Evolutionary conservation across 1,140 invertebrate species (phyloP).

Genomic region (Helicorthomorpha holstii): DNA sequence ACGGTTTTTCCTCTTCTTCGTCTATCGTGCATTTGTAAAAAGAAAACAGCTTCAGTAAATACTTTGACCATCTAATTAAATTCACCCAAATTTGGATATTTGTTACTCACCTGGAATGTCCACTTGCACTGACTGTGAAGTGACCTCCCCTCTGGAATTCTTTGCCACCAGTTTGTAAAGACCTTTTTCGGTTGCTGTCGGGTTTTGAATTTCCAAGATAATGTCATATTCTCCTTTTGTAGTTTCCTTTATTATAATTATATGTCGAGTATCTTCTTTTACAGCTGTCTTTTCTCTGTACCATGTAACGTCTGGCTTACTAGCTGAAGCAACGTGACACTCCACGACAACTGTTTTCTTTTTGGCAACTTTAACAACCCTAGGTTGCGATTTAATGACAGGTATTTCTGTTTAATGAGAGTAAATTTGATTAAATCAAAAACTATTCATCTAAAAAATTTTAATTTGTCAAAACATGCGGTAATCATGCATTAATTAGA

Average conservation of each 20-base stretch:
- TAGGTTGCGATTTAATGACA: constrained; percentile 80
- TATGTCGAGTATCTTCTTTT: constrained; percentile 52
- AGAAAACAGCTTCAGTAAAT: too few relatives aligned
- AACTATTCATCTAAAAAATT: too few relatives aligned
- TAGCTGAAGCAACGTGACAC: constrained; percentile 70
- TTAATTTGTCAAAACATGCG: too few relatives aligned
- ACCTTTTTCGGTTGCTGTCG: constrained; percentile 57
- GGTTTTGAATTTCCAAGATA: constrained; percentile 38
- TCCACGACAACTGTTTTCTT: constrained; percentile 79
- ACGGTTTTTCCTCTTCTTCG: too few relatives aligned
- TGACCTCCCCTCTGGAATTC: constrained; percentile 83
- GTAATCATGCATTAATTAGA: too few relatives aligned
- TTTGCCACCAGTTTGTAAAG: constrained; percentile 77
- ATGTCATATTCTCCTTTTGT: constrained; percentile 19
- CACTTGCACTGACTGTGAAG: constrained; percentile 72
- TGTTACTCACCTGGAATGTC: constrained; percentile 13
- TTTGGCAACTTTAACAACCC: constrained; percentile 71
- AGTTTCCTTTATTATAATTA: constrained; percentile 43
- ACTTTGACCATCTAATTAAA: too few relatives aligned
- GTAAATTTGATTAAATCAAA: too few relatives aligned
- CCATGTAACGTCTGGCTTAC: constrained; percentile 74
- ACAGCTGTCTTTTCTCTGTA: constrained; percentile 65
- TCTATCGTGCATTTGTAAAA: too few relatives aligned
- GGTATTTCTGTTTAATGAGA: constrained; percentile 53
- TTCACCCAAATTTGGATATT: too few relatives aligned